Conservation (phyloP, 2,797 vertebrate species). For the Lophius americanus region DNA sequence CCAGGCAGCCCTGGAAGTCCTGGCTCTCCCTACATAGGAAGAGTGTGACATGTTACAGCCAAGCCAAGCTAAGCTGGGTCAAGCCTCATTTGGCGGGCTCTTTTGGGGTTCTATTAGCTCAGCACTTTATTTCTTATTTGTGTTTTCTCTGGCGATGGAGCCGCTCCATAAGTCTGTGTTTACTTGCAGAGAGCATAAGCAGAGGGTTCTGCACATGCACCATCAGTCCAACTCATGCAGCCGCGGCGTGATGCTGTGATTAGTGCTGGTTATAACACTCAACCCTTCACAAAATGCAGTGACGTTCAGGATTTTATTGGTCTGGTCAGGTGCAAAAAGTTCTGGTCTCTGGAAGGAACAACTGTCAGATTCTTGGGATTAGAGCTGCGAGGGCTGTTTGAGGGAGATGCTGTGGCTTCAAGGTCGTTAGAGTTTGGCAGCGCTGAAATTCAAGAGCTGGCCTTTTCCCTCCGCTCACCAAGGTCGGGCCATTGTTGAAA, state of each 20-base stretch:
- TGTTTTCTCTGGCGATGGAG: slow-evolving; percentile 46
- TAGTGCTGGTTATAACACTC: slow-evolving; percentile 72
- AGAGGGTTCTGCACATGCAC: slow-evolving; percentile 68
- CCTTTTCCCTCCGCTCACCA: slow-evolving; percentile 30
- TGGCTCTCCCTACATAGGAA: slow-evolving; percentile 98
- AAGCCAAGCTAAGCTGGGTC: slow-evolving; percentile 77
- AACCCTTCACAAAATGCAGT: slow-evolving; percentile 56
- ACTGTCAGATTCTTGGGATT: slow-evolving; percentile 53
- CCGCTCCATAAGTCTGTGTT: slow-evolving; percentile 26
- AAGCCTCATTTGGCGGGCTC: slow-evolving; percentile 57
- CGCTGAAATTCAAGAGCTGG: slow-evolving; percentile 25
- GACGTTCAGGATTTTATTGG: slow-evolving; percentile 44
- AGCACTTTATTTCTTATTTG: slow-evolving; percentile 20
- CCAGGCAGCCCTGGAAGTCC: slow-evolving; percentile 99
- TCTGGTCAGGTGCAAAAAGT: slow-evolving; percentile 61
- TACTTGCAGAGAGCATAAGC: slow-evolving; percentile 48
- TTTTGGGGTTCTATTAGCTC: slow-evolving; percentile 45
- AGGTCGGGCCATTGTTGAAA: slow-evolving; percentile 56
- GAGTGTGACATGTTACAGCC: slow-evolving; percentile 93
- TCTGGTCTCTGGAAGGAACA: slow-evolving; percentile 52
- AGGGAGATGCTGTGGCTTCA: slow-evolving; percentile 43
- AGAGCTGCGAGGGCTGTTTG: slow-evolving; percentile 47
- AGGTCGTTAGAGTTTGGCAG: slow-evolving; percentile 50
- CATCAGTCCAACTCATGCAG: slow-evolving; percentile 74
- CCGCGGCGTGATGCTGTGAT: slow-evolving; percentile 61